phyloP scores from a whole-genome alignment of 2,797 vertebrate species.

The Liparis tanakae region DNA sequence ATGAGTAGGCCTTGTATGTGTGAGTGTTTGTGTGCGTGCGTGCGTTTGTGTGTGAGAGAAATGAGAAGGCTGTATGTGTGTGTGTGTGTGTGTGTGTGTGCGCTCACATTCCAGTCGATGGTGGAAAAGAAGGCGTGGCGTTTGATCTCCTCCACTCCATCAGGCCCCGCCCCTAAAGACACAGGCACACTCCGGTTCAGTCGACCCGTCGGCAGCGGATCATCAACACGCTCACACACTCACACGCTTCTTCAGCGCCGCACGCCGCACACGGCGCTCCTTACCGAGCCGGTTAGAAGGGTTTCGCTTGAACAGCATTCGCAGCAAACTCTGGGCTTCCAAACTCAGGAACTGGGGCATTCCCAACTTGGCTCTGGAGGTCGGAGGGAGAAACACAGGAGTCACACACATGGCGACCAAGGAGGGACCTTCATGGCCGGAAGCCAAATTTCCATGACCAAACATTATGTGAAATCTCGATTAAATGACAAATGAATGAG shows the following conservation, averaged over 20 bases:
- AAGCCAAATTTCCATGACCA: too few species aligned
- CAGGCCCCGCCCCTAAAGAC: conserved; percentile 91
- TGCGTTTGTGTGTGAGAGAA: too few species aligned
- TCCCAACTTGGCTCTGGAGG: conserved; percentile 92
- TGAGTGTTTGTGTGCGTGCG: conserved; percentile 24
- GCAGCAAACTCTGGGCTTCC: conserved; percentile 96
- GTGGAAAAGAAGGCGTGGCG: conserved; percentile 96
- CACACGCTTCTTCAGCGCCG: conserved; percentile 26
- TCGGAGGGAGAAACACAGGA: background rate
- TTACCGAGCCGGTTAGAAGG: conserved; percentile 95
- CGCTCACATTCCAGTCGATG: conserved; percentile 98
- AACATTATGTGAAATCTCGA: too few species aligned
- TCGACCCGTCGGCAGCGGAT: conserved; percentile 55
- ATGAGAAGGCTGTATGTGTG: background rate
- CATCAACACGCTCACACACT: conserved; percentile 51
- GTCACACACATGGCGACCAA: too few species aligned
- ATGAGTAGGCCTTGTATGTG: conserved; percentile 19
- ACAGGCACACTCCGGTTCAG: conserved; percentile 52
- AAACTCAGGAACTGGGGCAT: conserved; percentile 98
- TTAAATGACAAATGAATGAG: too few species aligned
- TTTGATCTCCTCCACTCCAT: conserved; percentile 99
- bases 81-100: conserved; percentile 26
- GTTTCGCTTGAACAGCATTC: conserved; percentile 98
- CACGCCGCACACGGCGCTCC: conserved; percentile 15
- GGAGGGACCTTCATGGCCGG: too few species aligned